Evolutionary conservation across 2,113 vertebrate species (phyloP), one percentile per base, ranked within the genome.

Genomic region (Thymallus thymallus): DNA sequence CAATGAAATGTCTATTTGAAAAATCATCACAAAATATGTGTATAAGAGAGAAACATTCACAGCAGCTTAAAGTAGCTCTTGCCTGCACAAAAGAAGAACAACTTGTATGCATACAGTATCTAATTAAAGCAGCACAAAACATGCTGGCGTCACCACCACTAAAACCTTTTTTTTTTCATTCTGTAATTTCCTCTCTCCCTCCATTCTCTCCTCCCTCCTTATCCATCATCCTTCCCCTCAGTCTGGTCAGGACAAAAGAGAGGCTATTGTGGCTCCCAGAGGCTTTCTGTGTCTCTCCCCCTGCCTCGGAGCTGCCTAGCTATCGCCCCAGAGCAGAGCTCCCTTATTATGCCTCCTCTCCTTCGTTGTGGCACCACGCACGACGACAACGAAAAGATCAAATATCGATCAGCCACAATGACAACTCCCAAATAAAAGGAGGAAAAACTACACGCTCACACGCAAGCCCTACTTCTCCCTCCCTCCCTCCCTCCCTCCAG

Each of bases 351-450:
- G 51, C 69, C 70, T 68, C 56, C 63, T 74, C 74, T 60, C 70
- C 45, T 73, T 81, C 76, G 85, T 83, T 84, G 79, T 26, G 16
- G 61, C 80, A 46, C 72, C 74, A 65, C 30, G 71, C 48, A 69
- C 83, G 68, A 74, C 2, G n/a, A 18, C 20, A 76, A 79, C 79
- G 80, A 85, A 88, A 82, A 85, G 66, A 86, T 88, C 81, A 84
- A 87, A 88, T 88, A 89, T 87, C 71, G 85, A 88, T 88, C 85
- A 68, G 75, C n/a, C 69, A 75, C 78, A 76, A 87, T 81, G 74
- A 86, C 78, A 72, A 65, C 51, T 65, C 78, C 30, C 48, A 78
- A 75, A 84, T 81, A 84, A 84, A 84, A 85, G 35, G n/a, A 68
- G 9, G 48, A 9, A 58, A 80, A 82, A 86, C 83, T 81, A 79